Evolutionary conservation across 1,140 invertebrate genomes (phyloP).

Genomic region (Yoshiicerus persimilis): DNA sequence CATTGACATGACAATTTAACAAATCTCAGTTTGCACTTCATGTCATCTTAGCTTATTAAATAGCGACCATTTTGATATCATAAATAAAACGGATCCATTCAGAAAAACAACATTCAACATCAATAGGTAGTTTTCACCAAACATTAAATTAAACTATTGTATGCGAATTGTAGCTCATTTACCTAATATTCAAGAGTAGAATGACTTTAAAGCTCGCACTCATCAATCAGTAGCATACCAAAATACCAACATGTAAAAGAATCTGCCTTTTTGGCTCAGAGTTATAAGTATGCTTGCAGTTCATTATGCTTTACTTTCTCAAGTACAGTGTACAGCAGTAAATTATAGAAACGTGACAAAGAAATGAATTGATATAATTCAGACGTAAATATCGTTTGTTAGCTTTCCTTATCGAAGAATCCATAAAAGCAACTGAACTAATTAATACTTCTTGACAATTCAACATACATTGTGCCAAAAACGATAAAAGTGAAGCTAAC

Average conservation of each 20-base stretch:
- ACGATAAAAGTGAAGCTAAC: not conserved
- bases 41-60: not conserved
- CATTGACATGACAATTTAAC: not conserved
- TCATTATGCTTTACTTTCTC: too few species aligned
- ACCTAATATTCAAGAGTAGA: not conserved
- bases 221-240: not conserved
- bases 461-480: not conserved
- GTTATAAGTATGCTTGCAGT: not conserved
- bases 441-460: too few species aligned
- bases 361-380: too few species aligned
- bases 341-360: not conserved
- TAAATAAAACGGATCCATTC: not conserved
- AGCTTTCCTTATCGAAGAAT: too few species aligned
- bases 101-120: not conserved
- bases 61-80: not conserved
- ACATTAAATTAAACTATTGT: not conserved
- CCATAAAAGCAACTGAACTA: too few species aligned
- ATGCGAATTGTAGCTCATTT: not conserved
- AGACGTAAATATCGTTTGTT: too few species aligned
- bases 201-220: not conserved
- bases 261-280: not conserved
- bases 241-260: not conserved
- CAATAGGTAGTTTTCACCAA: not conserved
- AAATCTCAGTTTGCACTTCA: not conserved
- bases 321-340: not conserved